phyloP scores from a whole-genome alignment of 2,888 invertebrate species.

The Apodemia zela region DNA sequence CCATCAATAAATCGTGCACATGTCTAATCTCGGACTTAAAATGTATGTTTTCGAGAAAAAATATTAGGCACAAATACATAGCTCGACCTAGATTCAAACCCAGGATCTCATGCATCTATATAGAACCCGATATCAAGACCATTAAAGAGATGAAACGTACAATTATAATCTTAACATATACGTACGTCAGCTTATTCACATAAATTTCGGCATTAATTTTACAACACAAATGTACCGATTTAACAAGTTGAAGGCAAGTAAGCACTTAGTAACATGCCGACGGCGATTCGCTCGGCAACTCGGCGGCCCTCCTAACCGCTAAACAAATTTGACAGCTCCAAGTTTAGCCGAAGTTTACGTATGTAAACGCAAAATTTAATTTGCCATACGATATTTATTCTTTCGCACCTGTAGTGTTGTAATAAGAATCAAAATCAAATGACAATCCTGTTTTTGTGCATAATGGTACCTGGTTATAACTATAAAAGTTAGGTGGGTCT shows the following conservation, averaged over 20 bases:
- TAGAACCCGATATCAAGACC: no score
- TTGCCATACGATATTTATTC: conserved; percentile 25
- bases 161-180: no score
- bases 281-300: conserved; percentile 63
- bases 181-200: conserved; percentile 37
- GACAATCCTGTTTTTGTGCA: neutral
- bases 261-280: conserved; percentile 73
- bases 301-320: conserved; percentile 73
- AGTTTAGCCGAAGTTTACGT: conserved; percentile 71
- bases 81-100: no score
- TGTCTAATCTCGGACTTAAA: no score
- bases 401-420: conserved; percentile 27
- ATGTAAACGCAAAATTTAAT: conserved; percentile 51
- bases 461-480: conserved; percentile 21
- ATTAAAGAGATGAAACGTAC: no score
- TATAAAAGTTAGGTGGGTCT: conserved; percentile 64
- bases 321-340: conserved; percentile 79
- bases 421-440: conserved; percentile 37
- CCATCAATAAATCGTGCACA: no score
- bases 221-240: conserved; percentile 77
- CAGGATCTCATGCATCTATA: no score
- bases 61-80: no score
- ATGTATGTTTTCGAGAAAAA: no score
- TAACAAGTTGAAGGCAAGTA: conserved; percentile 70
- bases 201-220: conserved; percentile 75